Conservation (phyloP, 2,797 vertebrate genomes). For the Benthosema pterotum region DNA sequence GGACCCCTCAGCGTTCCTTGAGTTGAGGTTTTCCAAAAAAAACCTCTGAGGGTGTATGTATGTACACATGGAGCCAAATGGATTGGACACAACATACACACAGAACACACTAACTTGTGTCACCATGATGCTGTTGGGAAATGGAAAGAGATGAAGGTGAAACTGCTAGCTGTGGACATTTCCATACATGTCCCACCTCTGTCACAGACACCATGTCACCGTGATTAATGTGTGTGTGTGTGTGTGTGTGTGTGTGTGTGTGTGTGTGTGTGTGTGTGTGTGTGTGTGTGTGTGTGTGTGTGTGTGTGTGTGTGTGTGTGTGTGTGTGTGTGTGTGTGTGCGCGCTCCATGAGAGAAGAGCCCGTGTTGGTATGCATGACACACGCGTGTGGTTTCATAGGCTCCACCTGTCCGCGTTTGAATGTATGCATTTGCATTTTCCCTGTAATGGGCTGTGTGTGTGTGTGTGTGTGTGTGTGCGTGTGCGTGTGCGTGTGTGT, state of each 20-base stretch:
- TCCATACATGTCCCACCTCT: constrained; percentile 53
- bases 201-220: constrained; percentile 53
- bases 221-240: constrained; percentile 59
- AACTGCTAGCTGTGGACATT: constrained; percentile 48
- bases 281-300: background rate
- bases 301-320: background rate
- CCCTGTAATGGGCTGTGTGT: background rate
- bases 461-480: constrained; percentile 2
- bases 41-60: no score
- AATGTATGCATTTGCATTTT: no score
- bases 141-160: constrained; percentile 49
- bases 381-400: no score
- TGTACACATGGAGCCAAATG: no score
- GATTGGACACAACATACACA: no score
- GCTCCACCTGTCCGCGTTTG: no score
- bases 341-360: no score
- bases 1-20: no score
- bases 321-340: background rate
- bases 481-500: constrained; percentile 9
- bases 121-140: no score
- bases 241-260: constrained; percentile 12
- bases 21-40: no score
- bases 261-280: background rate
- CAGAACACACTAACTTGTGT: no score
- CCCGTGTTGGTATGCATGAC: no score